Conservation (phyloP, 2,888 invertebrate species). For the Monochamus alternatus region DNA sequence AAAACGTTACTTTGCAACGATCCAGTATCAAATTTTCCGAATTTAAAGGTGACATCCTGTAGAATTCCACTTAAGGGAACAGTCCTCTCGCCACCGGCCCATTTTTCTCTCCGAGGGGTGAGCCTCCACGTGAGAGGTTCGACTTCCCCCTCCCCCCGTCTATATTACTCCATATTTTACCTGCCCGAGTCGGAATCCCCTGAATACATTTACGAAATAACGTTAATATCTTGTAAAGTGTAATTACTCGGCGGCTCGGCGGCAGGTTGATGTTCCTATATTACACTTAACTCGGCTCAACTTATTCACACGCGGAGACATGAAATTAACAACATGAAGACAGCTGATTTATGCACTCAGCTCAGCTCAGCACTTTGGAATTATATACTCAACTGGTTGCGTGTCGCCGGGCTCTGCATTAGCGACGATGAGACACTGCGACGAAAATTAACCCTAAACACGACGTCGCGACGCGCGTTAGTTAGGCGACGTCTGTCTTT, state of each 20-base stretch:
- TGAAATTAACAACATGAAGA: constrained; percentile 61
- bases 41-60: too few relatives aligned
- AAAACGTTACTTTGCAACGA: too few relatives aligned
- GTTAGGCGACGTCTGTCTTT: constrained; percentile 42
- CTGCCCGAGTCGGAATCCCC: constrained; percentile 19
- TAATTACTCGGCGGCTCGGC: constrained; percentile 50
- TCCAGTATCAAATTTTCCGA: too few relatives aligned
- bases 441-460: constrained; percentile 41
- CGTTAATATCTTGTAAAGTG: constrained; percentile 54
- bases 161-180: constrained; percentile 43
- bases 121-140: too few relatives aligned
- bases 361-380: constrained; percentile 52
- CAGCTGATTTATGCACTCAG: constrained; percentile 59
- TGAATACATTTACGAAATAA: constrained; percentile 51
- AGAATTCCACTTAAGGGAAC: too few relatives aligned
- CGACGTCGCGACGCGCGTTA: constrained; percentile 19
- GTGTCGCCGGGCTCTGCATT: constrained; percentile 22
- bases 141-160: neutral
- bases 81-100: too few relatives aligned
- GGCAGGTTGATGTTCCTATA: constrained; percentile 53
- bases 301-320: constrained; percentile 58
- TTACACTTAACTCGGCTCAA: constrained; percentile 54
- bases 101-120: too few relatives aligned
- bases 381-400: constrained; percentile 44
- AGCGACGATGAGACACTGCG: constrained; percentile 23